phyloP scores from a whole-genome alignment of 2,797 vertebrate genomes.

The Lateolabrax maculatus region DNA sequence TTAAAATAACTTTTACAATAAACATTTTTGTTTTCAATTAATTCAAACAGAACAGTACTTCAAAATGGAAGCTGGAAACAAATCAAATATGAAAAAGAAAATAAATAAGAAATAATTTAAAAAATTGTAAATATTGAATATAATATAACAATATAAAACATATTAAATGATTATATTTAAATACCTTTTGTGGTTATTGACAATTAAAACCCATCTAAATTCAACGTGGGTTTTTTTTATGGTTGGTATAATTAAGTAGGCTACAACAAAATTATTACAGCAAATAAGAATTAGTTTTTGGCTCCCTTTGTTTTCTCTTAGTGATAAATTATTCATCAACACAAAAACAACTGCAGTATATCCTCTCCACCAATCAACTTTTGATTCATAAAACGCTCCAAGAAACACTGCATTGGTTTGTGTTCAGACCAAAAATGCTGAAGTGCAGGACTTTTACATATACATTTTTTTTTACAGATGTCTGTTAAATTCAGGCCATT shows the following conservation, averaged over 20 bases:
- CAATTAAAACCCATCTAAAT: neutral
- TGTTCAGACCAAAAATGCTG: no score
- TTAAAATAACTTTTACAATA: conserved; percentile 8
- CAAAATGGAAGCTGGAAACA: neutral
- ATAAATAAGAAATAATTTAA: neutral
- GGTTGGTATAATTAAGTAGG: neutral
- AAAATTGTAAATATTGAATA: no score
- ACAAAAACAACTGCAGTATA: no score
- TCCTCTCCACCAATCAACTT: neutral
- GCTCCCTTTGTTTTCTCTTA: neutral
- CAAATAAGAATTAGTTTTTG: neutral
- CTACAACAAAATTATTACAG: neutral
- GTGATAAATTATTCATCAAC: no score
- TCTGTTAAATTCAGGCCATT: no score
- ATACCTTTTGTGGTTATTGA: neutral
- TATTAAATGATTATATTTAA: neutral
- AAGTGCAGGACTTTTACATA: no score
- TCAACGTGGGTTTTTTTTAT: neutral
- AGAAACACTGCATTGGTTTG: no score
- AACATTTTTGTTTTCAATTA: neutral
- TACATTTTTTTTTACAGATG: no score
- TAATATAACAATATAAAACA: no score
- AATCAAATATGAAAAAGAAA: neutral
- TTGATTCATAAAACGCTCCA: neutral
- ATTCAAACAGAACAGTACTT: neutral